Conservation (phyloP, 2,113 vertebrate genomes). For the Sialia sialis region DNA sequence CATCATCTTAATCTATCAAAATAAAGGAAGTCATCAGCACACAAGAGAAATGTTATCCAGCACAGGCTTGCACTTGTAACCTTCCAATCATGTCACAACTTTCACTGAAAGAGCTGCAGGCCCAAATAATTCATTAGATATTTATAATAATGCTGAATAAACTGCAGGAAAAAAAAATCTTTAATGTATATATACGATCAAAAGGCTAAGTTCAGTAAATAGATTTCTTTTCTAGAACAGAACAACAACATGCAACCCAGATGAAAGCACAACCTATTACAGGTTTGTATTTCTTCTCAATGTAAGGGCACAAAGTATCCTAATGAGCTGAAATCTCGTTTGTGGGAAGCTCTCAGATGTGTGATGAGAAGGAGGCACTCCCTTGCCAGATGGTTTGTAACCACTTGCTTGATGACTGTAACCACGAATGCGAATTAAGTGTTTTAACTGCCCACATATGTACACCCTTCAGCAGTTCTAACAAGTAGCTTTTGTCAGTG, state of each 20-base stretch:
- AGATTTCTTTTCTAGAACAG: neutral
- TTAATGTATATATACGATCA: neutral
- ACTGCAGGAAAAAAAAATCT: neutral
- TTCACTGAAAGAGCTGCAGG: neutral
- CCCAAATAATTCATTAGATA: neutral
- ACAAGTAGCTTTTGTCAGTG: neutral
- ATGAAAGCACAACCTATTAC: neutral
- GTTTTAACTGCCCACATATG: neutral
- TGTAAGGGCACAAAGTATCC: neutral
- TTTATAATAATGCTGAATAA: neutral
- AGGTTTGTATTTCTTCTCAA: neutral
- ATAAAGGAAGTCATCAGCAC: neutral
- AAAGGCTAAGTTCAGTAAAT: neutral
- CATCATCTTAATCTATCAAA: neutral
- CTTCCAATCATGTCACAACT: neutral
- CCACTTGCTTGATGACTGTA: neutral
- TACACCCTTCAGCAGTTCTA: neutral
- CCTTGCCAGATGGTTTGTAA: neutral
- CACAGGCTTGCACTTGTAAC: neutral
- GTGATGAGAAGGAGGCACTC: neutral
- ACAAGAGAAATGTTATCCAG: neutral
- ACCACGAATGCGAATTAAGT: rapidly evolving
- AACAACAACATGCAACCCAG: neutral
- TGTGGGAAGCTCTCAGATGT: neutral
- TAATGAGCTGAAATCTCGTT: neutral